These are phyloP conservation scores for Campopleginae sp. DNA, from an alignment of 2,888 invertebrate genomes.

Conservation along the genomic window DNA sequence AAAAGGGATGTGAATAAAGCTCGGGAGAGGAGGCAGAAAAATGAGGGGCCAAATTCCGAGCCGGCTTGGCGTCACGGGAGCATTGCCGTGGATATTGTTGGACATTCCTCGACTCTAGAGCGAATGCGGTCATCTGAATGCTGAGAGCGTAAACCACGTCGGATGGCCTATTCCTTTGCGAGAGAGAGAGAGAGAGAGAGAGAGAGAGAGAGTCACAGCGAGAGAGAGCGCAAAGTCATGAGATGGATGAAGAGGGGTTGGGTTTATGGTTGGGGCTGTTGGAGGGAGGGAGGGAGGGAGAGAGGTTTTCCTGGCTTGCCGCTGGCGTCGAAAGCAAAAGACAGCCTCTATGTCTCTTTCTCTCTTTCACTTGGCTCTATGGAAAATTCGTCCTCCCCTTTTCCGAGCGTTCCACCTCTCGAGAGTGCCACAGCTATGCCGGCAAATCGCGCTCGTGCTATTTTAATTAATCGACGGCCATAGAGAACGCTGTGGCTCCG, in stretches of 20 bases:
- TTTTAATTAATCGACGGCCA: slow-evolving; percentile 81
- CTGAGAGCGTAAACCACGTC: slow-evolving; percentile 83
- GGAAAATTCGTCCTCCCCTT: slow-evolving; percentile 77
- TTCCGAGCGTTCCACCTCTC: slow-evolving; percentile 70
- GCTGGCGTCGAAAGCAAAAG: slow-evolving; percentile 62
- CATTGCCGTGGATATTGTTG: slow-evolving; percentile 77
- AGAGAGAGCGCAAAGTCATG: slow-evolving; percentile 64
- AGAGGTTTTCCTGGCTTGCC: slow-evolving; percentile 67
- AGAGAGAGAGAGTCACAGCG: slow-evolving; percentile 68
- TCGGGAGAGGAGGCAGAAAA: slow-evolving; percentile 33
- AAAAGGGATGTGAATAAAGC: slow-evolving; percentile 13
- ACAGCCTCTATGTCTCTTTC: slow-evolving; percentile 43
- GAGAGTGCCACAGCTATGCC: slow-evolving; percentile 79
- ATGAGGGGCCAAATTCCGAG: slow-evolving; percentile 67
- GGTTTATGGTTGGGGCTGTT: slow-evolving; percentile 67
- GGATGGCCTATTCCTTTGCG: slow-evolving; percentile 78
- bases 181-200: slow-evolving; percentile 72
- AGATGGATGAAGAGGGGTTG: slow-evolving; percentile 69
- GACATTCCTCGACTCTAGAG: slow-evolving; percentile 81
- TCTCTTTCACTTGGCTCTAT: slow-evolving; percentile 61
- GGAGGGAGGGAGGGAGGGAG: slow-evolving; percentile 33
- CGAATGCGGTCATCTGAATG: slow-evolving; percentile 83
- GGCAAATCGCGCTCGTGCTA: slow-evolving; percentile 81
- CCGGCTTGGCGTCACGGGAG: slow-evolving; percentile 65
- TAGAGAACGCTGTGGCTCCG: slow-evolving; percentile 49